Evolutionary conservation across 1,140 invertebrate species (phyloP).

Genomic region (Diabrotica virgifera): DNA sequence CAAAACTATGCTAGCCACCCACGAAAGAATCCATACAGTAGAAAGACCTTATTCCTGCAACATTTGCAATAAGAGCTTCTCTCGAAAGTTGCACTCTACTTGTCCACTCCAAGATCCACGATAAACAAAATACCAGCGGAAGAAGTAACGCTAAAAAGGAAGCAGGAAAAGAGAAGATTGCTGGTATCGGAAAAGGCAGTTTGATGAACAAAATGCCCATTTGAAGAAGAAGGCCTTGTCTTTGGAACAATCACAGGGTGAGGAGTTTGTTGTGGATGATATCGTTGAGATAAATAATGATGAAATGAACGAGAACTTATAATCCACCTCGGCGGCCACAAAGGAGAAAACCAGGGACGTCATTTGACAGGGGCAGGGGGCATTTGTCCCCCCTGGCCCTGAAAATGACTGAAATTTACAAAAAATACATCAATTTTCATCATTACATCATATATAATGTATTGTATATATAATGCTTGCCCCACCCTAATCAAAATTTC

Average conservation of each 20-base stretch:
- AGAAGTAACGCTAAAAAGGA: conserved; percentile 31
- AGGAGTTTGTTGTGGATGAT: neutral
- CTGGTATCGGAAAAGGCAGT: conserved; percentile 24
- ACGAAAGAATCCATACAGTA: conserved; percentile 35
- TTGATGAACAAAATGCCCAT: conserved; percentile 5
- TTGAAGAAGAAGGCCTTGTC: neutral
- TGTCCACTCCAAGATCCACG: conserved; percentile 39
- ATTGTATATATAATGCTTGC: too few relatives aligned
- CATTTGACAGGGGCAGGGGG: too few relatives aligned
- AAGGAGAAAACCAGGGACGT: conserved; percentile 43
- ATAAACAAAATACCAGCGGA: conserved; percentile 28
- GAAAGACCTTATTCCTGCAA: conserved; percentile 34
- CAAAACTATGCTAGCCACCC: conserved; percentile 39
- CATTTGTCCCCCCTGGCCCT: too few relatives aligned
- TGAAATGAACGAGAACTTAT: neutral
- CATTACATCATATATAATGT: too few relatives aligned
- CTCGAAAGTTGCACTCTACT: conserved; percentile 36
- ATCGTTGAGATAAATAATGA: neutral
- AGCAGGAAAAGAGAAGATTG: conserved; percentile 29
- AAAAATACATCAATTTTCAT: too few relatives aligned
- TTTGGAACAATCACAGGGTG: neutral
- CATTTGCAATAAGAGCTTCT: conserved; percentile 41
- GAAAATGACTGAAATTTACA: too few relatives aligned
- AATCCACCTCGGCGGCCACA: conserved; percentile 42
- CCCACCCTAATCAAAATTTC: too few relatives aligned